These are phyloP conservation scores for Threskiornis aethiopicus DNA, from an alignment of 2,797 vertebrate species.

Conservation along the genomic window DNA sequence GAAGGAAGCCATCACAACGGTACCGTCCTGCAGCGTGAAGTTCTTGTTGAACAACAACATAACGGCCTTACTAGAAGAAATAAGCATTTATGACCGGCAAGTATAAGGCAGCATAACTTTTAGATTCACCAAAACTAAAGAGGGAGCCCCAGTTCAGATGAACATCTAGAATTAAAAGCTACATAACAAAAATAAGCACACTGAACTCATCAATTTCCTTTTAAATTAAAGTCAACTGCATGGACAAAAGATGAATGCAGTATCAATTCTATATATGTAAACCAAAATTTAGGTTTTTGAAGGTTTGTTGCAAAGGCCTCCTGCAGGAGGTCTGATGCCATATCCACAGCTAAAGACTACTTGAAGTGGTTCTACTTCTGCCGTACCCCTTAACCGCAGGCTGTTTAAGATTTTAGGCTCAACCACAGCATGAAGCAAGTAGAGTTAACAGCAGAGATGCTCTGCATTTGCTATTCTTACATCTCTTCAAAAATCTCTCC, in stretches of 20 bases:
- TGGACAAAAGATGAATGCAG: background rate
- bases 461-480: background rate
- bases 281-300: background rate
- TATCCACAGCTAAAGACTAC: background rate
- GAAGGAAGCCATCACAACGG: background rate
- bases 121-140: background rate
- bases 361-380: background rate
- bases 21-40: background rate
- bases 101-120: accelerated
- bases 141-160: background rate
- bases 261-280: accelerated
- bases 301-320: background rate
- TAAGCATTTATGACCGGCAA: background rate
- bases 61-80: background rate
- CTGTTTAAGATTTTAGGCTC: background rate
- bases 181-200: background rate
- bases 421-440: background rate
- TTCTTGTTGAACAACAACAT: background rate
- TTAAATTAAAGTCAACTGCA: background rate
- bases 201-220: background rate
- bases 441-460: background rate
- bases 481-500: background rate
- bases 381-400: background rate
- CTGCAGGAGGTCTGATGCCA: background rate
- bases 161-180: background rate